Conservation (phyloP, 2,113 vertebrate genomes). For the Saimiri boliviensis region DNA sequence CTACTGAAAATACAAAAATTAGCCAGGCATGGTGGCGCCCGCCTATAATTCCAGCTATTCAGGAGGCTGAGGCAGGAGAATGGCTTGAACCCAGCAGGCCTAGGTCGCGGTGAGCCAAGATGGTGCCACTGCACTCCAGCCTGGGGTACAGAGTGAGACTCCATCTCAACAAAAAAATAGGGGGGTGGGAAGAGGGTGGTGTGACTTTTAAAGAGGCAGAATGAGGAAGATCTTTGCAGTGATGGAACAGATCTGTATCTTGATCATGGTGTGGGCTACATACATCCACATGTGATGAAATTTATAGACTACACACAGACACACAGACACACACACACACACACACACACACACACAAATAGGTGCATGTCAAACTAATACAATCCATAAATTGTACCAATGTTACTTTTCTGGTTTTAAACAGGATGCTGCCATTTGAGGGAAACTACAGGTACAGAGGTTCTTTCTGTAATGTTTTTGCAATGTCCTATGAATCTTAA, state of each 20-base stretch:
- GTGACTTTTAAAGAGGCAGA: not conserved
- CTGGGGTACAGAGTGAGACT: not conserved
- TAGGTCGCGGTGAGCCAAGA: not conserved
- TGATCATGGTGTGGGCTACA: not conserved
- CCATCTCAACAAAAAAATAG: not conserved
- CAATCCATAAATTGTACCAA: not conserved
- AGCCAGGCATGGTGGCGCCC: not conserved
- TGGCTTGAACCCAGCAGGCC: not conserved
- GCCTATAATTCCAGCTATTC: not conserved
- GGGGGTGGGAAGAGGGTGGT: not conserved
- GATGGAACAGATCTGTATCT: not conserved
- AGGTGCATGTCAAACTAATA: not conserved
- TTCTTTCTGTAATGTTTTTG: slow-evolving; percentile 19
- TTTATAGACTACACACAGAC: not conserved
- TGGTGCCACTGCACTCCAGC: not conserved
- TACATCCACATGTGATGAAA: not conserved
- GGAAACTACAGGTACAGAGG: not conserved
- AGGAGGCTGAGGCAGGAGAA: not conserved
- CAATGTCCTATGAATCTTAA: not conserved
- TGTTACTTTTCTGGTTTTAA: not conserved
- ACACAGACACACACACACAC: not conserved
- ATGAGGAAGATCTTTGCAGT: not conserved
- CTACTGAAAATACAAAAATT: not conserved
- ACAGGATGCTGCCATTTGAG: not conserved
- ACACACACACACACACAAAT: not conserved